Evolutionary conservation across 53 echinoderm and acorn worm genomes (phyloP).

Genomic region (Echinometra lucunter): DNA sequence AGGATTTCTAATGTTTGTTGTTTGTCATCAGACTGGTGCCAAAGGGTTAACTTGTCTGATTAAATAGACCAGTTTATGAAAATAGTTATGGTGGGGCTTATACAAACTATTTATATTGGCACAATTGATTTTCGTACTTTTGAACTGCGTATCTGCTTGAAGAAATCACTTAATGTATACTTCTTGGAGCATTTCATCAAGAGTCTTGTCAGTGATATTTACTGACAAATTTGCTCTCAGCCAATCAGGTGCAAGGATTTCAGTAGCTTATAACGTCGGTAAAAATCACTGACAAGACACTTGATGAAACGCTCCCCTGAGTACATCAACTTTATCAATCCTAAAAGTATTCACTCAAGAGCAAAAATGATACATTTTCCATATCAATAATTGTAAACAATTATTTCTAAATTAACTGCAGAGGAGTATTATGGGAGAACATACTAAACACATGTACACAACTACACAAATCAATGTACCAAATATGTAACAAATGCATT

Average conservation of each 20-base stretch:
- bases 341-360: neutral
- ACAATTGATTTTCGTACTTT: neutral
- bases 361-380: neutral
- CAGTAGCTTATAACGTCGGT: too few relatives aligned
- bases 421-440: neutral
- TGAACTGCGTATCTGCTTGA: neutral
- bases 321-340: too few relatives aligned
- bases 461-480: neutral
- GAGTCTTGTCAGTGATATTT: too few relatives aligned
- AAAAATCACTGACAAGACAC: too few relatives aligned
- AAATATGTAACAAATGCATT: slow-evolving; percentile 40
- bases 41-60: neutral
- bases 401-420: neutral
- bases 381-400: neutral
- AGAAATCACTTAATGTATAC: neutral
- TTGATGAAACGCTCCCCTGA: too few relatives aligned
- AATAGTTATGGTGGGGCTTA: neutral
- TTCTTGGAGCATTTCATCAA: neutral
- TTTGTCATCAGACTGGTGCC: neutral
- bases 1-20: too few relatives aligned
- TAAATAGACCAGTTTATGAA: neutral
- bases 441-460: neutral
- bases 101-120: neutral
- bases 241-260: too few relatives aligned
- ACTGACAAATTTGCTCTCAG: too few relatives aligned